Percentiles rank a stretch among this genome's conserved stretches.
Evolutionary conservation across 1,140 invertebrate species (phyloP).

Genomic region (Caenorhabditis inopinata): DNA sequence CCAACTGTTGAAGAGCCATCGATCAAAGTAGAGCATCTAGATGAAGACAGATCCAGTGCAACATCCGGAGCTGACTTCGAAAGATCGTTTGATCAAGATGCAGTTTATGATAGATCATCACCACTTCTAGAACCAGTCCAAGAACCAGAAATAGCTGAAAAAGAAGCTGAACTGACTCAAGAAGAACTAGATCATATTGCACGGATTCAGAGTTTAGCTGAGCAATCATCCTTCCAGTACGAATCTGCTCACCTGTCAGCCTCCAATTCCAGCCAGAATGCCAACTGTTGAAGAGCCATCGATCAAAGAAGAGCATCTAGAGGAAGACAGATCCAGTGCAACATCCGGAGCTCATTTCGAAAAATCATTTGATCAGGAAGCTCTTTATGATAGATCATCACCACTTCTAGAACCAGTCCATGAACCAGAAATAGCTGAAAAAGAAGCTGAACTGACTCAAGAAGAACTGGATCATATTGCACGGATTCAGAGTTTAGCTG

Average conservation of each 20-base stretch:
- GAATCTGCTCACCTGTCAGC: no score
- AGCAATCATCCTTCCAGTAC: not conserved
- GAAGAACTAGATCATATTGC: not conserved
- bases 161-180: not conserved
- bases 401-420: no score
- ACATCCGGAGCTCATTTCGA: not conserved
- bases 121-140: no score
- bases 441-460: not conserved
- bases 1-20: no score
- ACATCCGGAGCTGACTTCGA: no score
- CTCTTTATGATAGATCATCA: no score
- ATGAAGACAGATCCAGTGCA: no score
- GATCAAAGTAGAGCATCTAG: no score
- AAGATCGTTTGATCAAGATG: no score
- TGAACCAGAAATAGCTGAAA: not conserved
- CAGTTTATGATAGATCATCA: no score
- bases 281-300: not conserved
- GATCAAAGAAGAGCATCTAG: not conserved
- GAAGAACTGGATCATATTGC: conserved; percentile 15
- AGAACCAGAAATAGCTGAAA: no score
- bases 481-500: no score
- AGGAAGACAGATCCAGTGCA: not conserved
- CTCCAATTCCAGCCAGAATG: not conserved
- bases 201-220: not conserved
- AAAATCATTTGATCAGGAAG: not conserved